Evolutionary conservation across 1,140 invertebrate species (phyloP).

Genomic region (Agrypnia vestita): DNA sequence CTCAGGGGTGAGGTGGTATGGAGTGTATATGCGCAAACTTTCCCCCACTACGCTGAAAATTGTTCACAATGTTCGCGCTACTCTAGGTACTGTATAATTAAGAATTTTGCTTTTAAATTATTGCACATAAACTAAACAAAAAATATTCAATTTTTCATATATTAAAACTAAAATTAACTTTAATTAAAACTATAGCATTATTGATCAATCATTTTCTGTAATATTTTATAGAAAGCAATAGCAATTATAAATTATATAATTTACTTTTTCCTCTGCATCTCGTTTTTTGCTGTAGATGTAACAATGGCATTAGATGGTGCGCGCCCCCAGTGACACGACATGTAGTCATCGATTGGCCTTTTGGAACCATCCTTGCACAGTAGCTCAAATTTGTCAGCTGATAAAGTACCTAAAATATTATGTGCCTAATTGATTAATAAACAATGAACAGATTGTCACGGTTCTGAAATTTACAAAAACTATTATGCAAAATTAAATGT

Average conservation of each 20-base stretch:
- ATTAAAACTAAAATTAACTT: not conserved
- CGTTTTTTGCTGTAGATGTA: conserved; percentile 84
- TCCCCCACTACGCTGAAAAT: no score
- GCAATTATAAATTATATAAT: not conserved
- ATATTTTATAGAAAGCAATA: no score
- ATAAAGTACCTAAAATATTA: conserved; percentile 70
- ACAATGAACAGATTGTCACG: no score
- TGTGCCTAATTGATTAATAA: not conserved
- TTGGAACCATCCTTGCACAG: conserved; percentile 89
- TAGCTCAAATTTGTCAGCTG: conserved; percentile 86
- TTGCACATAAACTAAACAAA: no score
- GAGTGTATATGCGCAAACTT: no score
- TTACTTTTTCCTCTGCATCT: conserved; percentile 72
- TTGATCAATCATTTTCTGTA: no score
- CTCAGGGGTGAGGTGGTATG: no score
- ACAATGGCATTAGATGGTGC: conserved; percentile 92
- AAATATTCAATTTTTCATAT: no score
- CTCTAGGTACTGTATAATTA: no score
- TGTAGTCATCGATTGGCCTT: conserved; percentile 80
- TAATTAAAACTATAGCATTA: not conserved
- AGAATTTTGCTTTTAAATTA: no score
- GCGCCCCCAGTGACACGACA: conserved; percentile 89
- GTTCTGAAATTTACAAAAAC: no score
- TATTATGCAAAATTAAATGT: conserved; percentile 28
- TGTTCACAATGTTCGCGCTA: no score